Percentiles rank a stretch among this genome's conserved stretches.
phyloP scores from a whole-genome alignment of 2,797 vertebrate species.

The Sebastes kiyomatsui region DNA sequence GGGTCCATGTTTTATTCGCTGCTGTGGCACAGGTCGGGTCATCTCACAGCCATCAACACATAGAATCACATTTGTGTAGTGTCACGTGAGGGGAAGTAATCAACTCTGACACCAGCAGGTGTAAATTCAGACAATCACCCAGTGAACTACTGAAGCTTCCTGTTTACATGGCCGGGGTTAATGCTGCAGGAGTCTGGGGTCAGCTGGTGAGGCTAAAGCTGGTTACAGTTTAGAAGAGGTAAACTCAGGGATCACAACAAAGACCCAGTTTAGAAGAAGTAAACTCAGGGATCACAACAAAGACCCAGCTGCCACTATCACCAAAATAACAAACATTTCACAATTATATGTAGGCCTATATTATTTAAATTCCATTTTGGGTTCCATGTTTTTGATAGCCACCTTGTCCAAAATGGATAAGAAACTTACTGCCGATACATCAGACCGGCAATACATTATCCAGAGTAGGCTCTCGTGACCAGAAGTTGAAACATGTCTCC shows the following conservation, averaged over 20 bases:
- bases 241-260: too few relatives aligned
- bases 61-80: too few relatives aligned
- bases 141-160: conserved; percentile 30
- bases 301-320: not conserved
- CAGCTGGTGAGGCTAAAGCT: conserved; percentile 25
- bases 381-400: not conserved
- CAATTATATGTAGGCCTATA: too few relatives aligned
- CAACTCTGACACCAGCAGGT: not conserved
- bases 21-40: not conserved
- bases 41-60: not conserved
- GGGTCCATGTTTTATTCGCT: not conserved
- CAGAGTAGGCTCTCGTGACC: too few relatives aligned
- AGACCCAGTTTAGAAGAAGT: not conserved
- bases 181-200: conserved; percentile 43
- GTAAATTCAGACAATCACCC: conserved; percentile 10
- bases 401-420: not conserved
- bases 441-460: too few relatives aligned
- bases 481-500: too few relatives aligned
- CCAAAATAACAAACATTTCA: not conserved
- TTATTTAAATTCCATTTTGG: not conserved
- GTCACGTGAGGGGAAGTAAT: not conserved
- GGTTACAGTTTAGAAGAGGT: not conserved
- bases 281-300: too few relatives aligned
- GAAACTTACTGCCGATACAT: not conserved
- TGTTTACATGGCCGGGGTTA: conserved; percentile 52